A percentile compares a stretch with the other conserved stretches of the same genome.
These are phyloP conservation scores for Epizoanthus ramosus DNA, from an alignment of 92 coral and sea anemone genomes.

Conservation along the genomic window DNA sequence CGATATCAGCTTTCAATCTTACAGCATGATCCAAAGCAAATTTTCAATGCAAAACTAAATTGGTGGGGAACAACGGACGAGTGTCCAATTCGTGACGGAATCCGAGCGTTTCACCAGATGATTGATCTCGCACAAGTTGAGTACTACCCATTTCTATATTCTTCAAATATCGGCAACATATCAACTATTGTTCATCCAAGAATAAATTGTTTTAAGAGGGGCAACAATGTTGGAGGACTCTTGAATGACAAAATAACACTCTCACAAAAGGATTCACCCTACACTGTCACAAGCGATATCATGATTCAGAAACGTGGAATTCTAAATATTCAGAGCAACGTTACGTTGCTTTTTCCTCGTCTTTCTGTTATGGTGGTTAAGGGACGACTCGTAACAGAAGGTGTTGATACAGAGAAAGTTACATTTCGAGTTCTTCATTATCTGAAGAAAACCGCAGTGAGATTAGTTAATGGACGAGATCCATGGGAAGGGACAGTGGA, in stretches of 20 bases:
- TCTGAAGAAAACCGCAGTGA: neutral
- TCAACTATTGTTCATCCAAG: constrained; percentile 3
- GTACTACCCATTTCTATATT: constrained; percentile 51
- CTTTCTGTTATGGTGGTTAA: constrained; percentile 25
- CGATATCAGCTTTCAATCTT: constrained; percentile 41
- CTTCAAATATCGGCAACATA: constrained; percentile 11
- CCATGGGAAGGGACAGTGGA: constrained; percentile 59
- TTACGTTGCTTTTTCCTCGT: constrained; percentile 38
- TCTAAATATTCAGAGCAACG: constrained; percentile 44
- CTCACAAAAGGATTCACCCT: constrained; percentile 28
- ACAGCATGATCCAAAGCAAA: neutral
- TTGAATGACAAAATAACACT: constrained; percentile 23
- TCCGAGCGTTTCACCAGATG: constrained; percentile 48
- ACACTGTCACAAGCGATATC: constrained; percentile 50
- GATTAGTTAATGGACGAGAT: constrained; percentile 37
- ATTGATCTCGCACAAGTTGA: constrained; percentile 33
- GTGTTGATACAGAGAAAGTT: constrained; percentile 15
- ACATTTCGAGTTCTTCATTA: neutral
- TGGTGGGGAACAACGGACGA: constrained; percentile 69
- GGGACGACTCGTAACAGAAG: constrained; percentile 34
- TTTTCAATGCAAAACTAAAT: constrained; percentile 43
- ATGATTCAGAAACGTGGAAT: constrained; percentile 34
- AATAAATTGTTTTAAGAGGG: constrained; percentile 14
- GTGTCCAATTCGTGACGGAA: constrained; percentile 33
- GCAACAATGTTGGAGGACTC: constrained; percentile 47